Percentiles rank a stretch among this genome's conserved stretches.
Conservation (phyloP, 2,888 invertebrate genomes). For the Nymphalis c-album region DNA sequence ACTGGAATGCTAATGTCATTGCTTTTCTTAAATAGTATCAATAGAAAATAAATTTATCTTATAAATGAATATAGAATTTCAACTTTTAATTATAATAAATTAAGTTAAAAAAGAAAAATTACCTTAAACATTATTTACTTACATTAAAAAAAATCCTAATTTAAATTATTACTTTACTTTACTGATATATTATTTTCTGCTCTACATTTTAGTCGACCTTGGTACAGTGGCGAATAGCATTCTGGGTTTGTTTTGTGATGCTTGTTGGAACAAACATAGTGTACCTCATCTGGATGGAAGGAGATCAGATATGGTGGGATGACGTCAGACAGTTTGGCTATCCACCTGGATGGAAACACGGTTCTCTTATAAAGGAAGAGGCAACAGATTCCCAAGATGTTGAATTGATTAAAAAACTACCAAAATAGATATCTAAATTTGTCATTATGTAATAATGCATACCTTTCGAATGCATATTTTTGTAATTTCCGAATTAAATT, state of each 20-base stretch:
- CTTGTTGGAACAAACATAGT: conserved; percentile 79
- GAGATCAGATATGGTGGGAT: conserved; percentile 84
- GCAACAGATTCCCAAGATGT: conserved; percentile 8
- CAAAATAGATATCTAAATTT: neutral
- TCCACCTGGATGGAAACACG: conserved; percentile 48
- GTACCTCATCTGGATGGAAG: conserved; percentile 81
- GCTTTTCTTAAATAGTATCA: no score
- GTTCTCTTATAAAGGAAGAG: conserved; percentile 39
- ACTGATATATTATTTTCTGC: neutral
- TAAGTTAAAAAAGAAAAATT: no score
- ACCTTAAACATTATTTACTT: no score
- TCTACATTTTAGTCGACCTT: conserved; percentile 59
- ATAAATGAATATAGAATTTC: no score
- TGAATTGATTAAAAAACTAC: conserved; percentile 7
- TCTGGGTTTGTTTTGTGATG: conserved; percentile 83
- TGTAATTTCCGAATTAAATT: no score
- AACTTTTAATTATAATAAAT: no score
- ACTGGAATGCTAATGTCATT: no score
- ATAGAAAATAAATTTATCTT: no score
- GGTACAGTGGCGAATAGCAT: conserved; percentile 77
- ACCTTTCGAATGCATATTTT: no score
- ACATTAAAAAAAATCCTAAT: no score
- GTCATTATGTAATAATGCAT: no score
- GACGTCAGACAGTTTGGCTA: conserved; percentile 58
- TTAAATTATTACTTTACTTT: no score